Evolutionary conservation across 2,888 invertebrate genomes (phyloP), one percentile per base, ranked within the genome.

Genomic region (Dermolepida albohirtum): DNA sequence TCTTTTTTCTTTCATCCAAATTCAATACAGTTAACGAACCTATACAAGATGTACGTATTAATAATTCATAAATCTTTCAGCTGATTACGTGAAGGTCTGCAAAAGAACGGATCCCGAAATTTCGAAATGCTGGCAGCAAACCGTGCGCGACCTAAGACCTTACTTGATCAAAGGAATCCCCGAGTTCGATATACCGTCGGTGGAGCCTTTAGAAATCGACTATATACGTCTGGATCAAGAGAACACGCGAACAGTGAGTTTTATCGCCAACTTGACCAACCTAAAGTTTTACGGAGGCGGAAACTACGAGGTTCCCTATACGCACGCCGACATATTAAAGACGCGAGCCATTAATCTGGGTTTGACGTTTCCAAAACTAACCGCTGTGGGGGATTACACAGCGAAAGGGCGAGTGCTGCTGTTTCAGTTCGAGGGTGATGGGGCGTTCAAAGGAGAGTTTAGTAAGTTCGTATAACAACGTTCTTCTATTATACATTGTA

Each of bases 91-190:
- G 10, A 70, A 70, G 16, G 17, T 72, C 11, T 81, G 81, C 67
- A 74, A 74, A 14, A 72, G 78, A 34, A 72, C 67, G 57, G 78
- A 78, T 63, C 76, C 77, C 8, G 71, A 80, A n/a, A 67, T 81
- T 12, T 75, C 74, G 55, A 71, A 77, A 66, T 81, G 81, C 68
- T 68, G 79, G 12, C 17, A 77, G 5, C 72, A 76, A 1, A 76
- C 78, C 4, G 71, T 78, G 5, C 74, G 77, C 47, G 70, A 70
- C n/a, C 68, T 79, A 2, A 70, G 70, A 39, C 77, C 79, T 0
- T 72, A 71, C 66, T 66, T 81, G 22, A 72, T 73, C 44, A 78
- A 76, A 70, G 82, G 81, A 10, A 74, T 80, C 39, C 79, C 80
- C 2, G 79, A 79, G 69, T 70, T 83, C 72, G 74, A 74, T 50